phyloP scores from a whole-genome alignment of 2,888 invertebrate species.

The Camponotus fellah region DNA sequence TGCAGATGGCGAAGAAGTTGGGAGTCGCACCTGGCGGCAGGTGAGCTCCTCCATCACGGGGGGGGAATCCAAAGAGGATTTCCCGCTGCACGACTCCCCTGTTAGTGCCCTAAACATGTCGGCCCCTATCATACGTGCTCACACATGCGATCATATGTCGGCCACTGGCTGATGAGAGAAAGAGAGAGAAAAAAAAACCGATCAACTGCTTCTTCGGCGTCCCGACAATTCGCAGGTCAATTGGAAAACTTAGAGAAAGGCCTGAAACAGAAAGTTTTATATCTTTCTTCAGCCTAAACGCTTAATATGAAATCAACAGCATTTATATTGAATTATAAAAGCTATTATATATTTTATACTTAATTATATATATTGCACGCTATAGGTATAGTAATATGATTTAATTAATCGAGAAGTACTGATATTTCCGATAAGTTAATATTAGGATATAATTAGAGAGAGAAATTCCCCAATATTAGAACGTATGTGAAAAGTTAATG shows the following conservation, averaged over 20 bases:
- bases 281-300: not conserved
- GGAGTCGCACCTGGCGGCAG: slow-evolving; percentile 81
- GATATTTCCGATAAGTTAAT: not conserved
- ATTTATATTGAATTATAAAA: not conserved
- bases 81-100: not conserved
- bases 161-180: slow-evolving; percentile 47
- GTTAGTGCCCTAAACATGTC: slow-evolving; percentile 5
- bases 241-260: not conserved
- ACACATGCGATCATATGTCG: slow-evolving; percentile 65
- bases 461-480: not conserved
- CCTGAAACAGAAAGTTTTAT: not conserved
- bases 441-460: not conserved
- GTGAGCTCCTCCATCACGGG: slow-evolving; percentile 68
- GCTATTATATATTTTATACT: not conserved
- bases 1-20: slow-evolving; percentile 78
- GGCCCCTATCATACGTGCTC: slow-evolving; percentile 50
- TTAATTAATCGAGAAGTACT: not conserved
- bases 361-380: not conserved
- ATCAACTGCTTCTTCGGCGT: slow-evolving; percentile 15
- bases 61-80: slow-evolving; percentile 34
- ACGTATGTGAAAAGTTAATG: slow-evolving; percentile 24
- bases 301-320: not conserved
- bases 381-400: not conserved
- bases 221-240: not conserved
- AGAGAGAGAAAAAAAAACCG: slow-evolving; percentile 9